These are phyloP conservation scores for Campaea margaritaria DNA, from an alignment of 2,888 invertebrate genomes.

Conservation along the genomic window DNA sequence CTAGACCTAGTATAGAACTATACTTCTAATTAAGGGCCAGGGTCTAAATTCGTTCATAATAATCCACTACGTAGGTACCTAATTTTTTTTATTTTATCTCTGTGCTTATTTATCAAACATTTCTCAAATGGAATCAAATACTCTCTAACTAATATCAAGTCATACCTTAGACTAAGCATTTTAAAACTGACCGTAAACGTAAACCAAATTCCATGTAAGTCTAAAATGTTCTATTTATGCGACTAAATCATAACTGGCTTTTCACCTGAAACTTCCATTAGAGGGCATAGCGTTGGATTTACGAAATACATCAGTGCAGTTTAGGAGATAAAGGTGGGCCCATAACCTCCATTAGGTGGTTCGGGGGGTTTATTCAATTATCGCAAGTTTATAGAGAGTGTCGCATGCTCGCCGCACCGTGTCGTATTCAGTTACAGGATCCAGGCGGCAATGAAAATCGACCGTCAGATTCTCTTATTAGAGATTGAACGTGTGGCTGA, in stretches of 20 bases:
- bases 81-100: no score
- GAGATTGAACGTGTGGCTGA: slow-evolving; percentile 26
- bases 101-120: no score
- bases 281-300: background rate
- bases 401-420: slow-evolving; percentile 47
- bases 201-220: no score
- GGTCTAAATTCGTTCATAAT: no score
- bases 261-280: slow-evolving; percentile 23
- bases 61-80: no score
- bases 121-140: no score
- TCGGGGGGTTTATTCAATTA: slow-evolving; percentile 64
- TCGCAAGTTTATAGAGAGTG: slow-evolving; percentile 54
- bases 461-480: slow-evolving; percentile 36
- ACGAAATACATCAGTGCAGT: slow-evolving; percentile 29
- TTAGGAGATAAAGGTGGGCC: slow-evolving; percentile 42
- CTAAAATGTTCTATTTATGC: background rate
- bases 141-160: no score
- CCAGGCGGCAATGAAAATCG: slow-evolving; percentile 32
- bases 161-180: no score
- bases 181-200: no score
- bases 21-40: no score
- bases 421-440: slow-evolving; percentile 53
- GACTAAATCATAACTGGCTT: background rate
- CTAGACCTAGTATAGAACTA: no score
- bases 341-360: slow-evolving; percentile 58